A percentile compares a stretch with the other conserved stretches of the same genome.
Evolutionary conservation across 2,888 invertebrate species (phyloP).

Genomic region (Catocala fraxini): DNA sequence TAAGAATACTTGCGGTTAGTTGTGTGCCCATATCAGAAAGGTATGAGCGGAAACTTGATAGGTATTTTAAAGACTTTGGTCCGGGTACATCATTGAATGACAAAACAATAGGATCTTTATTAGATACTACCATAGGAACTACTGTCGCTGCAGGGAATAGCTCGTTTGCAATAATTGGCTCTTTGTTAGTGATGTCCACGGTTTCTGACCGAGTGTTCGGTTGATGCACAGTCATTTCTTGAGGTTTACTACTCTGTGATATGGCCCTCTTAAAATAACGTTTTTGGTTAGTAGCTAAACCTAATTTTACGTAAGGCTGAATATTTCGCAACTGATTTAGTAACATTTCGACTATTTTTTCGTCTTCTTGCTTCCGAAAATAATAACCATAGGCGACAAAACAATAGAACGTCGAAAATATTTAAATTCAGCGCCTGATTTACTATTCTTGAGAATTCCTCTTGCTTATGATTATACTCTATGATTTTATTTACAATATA

Average conservation of each 20-base stretch:
- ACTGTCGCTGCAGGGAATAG: conserved; percentile 65
- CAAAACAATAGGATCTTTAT: conserved; percentile 70
- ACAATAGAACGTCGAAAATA: conserved; percentile 57
- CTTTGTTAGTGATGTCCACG: conserved; percentile 23
- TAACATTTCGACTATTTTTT: conserved; percentile 54
- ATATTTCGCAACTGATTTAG: conserved; percentile 60
- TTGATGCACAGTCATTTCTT: conserved; percentile 42
- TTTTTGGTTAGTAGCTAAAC: conserved; percentile 46
- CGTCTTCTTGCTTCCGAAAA: conserved; percentile 33
- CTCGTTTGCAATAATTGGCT: conserved; percentile 45
- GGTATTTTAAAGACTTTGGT: conserved; percentile 86
- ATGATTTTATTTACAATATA: too few species aligned
- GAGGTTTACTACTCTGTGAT: conserved; percentile 55
- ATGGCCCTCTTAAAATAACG: conserved; percentile 50
- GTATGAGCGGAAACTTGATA: conserved; percentile 88
- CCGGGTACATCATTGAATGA: conserved; percentile 90
- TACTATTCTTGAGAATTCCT: not conserved
- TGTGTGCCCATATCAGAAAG: conserved; percentile 89
- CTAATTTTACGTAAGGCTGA: conserved; percentile 41
- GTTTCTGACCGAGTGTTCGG: conserved; percentile 12
- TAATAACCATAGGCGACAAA: conserved; percentile 26
- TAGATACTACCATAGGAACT: conserved; percentile 69
- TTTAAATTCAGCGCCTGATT: conserved; percentile 60
- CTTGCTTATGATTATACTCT: conserved; percentile 2
- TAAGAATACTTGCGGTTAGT: conserved; percentile 84